A percentile compares a stretch with the other conserved stretches of the same genome.
phyloP scores from a whole-genome alignment of 2,797 vertebrate species.

The Pseudochirops cupreus region DNA sequence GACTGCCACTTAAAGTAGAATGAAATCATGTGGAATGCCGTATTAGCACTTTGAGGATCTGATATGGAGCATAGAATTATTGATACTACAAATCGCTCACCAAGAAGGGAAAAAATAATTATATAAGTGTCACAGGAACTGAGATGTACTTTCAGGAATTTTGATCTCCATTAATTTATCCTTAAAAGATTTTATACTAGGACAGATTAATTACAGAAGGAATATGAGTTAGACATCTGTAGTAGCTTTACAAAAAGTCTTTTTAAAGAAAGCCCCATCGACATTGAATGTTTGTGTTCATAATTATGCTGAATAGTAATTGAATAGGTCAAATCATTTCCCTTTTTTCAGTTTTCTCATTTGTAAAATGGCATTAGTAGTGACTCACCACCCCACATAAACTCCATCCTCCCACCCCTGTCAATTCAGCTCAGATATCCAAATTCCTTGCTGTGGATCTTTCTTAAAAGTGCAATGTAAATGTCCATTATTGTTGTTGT shows the following conservation, averaged over 20 bases:
- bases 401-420: too few species aligned
- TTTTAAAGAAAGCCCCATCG: not conserved
- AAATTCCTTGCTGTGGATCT: not conserved
- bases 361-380: not conserved
- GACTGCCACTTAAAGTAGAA: fast-evolving
- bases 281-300: not conserved
- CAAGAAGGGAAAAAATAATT: not conserved
- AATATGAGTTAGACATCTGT: not conserved
- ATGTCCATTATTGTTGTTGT: not conserved
- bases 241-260: not conserved
- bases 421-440: not conserved
- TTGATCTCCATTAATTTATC: constrained; percentile 30
- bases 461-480: not conserved
- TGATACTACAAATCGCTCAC: not conserved
- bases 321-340: not conserved
- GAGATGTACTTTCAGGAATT: constrained; percentile 34
- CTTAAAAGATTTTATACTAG: not conserved
- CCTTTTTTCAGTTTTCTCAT: not conserved
- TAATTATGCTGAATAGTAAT: not conserved
- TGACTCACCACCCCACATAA: not conserved
- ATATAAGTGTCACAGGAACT: not conserved
- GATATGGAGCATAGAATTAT: constrained; percentile 3
- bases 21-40: fast-evolving
- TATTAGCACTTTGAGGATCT: not conserved
- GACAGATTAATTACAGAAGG: constrained; percentile 42